These are phyloP conservation scores for Tetramorium parvispinum DNA, from an alignment of 1,140 invertebrate genomes.

Conservation along the genomic window DNA sequence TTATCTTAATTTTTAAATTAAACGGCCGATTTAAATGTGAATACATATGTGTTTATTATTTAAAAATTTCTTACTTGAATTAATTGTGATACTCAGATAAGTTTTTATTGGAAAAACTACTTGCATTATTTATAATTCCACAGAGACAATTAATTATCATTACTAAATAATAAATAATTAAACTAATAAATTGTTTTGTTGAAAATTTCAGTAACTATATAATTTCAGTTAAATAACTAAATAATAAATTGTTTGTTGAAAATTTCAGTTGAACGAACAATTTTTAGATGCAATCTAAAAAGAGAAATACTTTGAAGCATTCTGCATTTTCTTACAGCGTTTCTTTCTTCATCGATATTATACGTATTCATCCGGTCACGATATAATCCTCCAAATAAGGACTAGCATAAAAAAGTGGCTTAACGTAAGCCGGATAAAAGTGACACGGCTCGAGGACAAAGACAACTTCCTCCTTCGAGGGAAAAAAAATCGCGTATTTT, in stretches of 20 bases:
- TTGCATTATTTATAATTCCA: too few species aligned
- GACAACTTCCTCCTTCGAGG: constrained; percentile 53
- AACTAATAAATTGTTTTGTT: too few species aligned
- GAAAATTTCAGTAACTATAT: not conserved
- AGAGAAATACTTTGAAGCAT: constrained; percentile 6
- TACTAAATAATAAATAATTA: not conserved
- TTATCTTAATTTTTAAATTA: constrained; percentile 46
- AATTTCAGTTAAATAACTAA: too few species aligned
- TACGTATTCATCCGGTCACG: constrained; percentile 67
- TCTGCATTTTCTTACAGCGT: constrained; percentile 49
- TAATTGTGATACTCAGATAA: not conserved
- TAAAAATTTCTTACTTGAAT: not conserved
- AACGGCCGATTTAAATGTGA: constrained; percentile 13
- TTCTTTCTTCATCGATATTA: constrained; percentile 65
- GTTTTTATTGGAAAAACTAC: not conserved
- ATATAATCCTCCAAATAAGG: constrained; percentile 71
- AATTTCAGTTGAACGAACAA: not conserved
- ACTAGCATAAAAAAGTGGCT: constrained; percentile 68
- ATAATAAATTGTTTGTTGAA: not conserved
- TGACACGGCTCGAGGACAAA: constrained; percentile 55
- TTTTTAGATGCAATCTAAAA: not conserved
- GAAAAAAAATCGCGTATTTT: constrained; percentile 56
- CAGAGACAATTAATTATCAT: not conserved
- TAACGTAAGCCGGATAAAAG: constrained; percentile 71
- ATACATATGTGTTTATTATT: not conserved